Evolutionary conservation across 2,113 vertebrate species (phyloP).

Genomic region (Pavo muticus): DNA sequence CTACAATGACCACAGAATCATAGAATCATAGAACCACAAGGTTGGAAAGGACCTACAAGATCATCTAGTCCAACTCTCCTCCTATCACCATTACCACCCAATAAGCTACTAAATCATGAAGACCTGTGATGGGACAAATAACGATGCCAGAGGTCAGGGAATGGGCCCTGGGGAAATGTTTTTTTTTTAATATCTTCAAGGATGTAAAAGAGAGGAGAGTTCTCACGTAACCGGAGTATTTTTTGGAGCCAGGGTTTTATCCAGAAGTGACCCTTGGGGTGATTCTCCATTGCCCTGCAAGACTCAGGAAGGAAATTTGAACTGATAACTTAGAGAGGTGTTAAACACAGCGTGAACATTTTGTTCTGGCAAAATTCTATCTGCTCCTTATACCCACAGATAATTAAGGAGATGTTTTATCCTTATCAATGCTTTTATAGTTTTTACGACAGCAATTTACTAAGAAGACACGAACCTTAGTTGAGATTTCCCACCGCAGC

Average conservation of each 20-base stretch:
- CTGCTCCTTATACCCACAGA: neutral
- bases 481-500: neutral
- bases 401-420: neutral
- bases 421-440: neutral
- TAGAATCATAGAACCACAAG: too few relatives aligned
- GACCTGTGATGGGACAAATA: neutral
- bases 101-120: neutral
- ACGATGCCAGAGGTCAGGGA: neutral
- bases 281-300: neutral
- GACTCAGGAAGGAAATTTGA: neutral
- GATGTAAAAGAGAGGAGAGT: neutral
- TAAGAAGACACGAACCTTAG: neutral
- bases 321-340: neutral
- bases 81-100: too few relatives aligned
- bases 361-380: neutral
- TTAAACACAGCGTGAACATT: fast-evolving
- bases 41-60: too few relatives aligned
- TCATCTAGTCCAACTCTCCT: too few relatives aligned
- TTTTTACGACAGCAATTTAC: neutral
- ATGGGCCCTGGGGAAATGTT: neutral
- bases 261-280: fast-evolving
- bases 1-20: neutral
- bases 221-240: neutral
- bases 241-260: neutral
- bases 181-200: neutral